Base-by-base conservation (phyloP, 2,888 invertebrate genomes). In the Cheilosia soror region DNA sequence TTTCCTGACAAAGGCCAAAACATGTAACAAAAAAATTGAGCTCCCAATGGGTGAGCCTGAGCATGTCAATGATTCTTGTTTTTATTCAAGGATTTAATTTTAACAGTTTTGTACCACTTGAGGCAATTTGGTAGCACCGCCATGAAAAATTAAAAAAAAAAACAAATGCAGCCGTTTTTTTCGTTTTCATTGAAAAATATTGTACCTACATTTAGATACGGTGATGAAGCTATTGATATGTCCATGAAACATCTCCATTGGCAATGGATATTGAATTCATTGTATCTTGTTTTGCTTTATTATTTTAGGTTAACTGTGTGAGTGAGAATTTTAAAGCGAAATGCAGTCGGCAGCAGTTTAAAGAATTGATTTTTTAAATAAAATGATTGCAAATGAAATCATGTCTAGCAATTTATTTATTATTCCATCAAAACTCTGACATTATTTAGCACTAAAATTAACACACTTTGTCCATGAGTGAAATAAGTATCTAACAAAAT, bases 141-240 rank as follows among this genome's bases (percentile, higher is more conserved):
- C 20, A 11, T 55, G 31, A 6, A 37, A 37, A 15, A 55, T 42
- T 31, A 42, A 29, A 44, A 55, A 9, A 15, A 33, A 58, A 25
- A 27, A 49, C 25, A 65, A 37, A 40, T 11, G 4, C 15, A 68
- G 20, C 42, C 20, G 15, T n/a, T 6, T 4, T 4, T 37, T 51
- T 20, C 20, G 20, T 37, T 65, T 49, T 51, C 3, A 7, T 51
- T 15, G 25, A 0, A 13, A 7, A 25, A 9, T 2, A 6, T 7
- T 15, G 31, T 33, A 20, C 20, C 20, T 20, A 20, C 20, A 20
- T 20, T 20, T 33, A 33, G 33, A 33, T 20, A 49, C n/a, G 20
- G 63, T 37, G 42, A 40, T 66, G 53, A 53, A 53, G 53, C 42
- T 53, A 55, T 55, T 57, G 55, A 68, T 68, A 33, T 31, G 33